These are phyloP conservation scores for Tetheella fluctuosa DNA, from an alignment of 2,888 invertebrate species.

Conservation along the genomic window DNA sequence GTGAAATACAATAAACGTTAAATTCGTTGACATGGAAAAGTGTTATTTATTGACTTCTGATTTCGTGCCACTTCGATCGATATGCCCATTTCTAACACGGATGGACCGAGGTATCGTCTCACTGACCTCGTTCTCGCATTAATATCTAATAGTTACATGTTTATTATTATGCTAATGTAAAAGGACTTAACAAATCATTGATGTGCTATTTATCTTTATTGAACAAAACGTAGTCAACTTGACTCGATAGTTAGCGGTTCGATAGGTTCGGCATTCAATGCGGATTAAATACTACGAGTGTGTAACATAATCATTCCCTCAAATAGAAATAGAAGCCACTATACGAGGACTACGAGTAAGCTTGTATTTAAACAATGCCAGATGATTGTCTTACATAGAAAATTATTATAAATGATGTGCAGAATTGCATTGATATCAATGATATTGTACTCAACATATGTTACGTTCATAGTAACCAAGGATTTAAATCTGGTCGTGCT, in stretches of 20 bases:
- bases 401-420: too few species aligned
- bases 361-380: background rate
- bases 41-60: slow-evolving; percentile 47
- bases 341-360: background rate
- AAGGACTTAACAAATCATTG: slow-evolving; percentile 38
- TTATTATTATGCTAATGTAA: slow-evolving; percentile 48
- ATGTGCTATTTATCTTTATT: slow-evolving; percentile 69
- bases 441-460: too few species aligned
- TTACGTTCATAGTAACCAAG: too few species aligned
- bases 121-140: slow-evolving; percentile 47
- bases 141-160: slow-evolving; percentile 32
- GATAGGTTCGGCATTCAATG: slow-evolving; percentile 47
- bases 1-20: slow-evolving; percentile 27
- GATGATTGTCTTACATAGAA: background rate
- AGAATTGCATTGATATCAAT: background rate
- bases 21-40: slow-evolving; percentile 46
- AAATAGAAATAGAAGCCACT: slow-evolving; percentile 28
- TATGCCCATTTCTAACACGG: slow-evolving; percentile 40
- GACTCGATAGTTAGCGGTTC: slow-evolving; percentile 36
- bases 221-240: slow-evolving; percentile 53
- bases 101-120: slow-evolving; percentile 36
- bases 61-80: slow-evolving; percentile 45
- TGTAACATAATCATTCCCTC: slow-evolving; percentile 18
- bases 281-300: slow-evolving; percentile 48
- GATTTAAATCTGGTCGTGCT: too few species aligned